Evolutionary conservation across 2,113 vertebrate genomes (phyloP), one percentile per base, ranked within the genome.

Genomic region (Plecotus auritus): DNA sequence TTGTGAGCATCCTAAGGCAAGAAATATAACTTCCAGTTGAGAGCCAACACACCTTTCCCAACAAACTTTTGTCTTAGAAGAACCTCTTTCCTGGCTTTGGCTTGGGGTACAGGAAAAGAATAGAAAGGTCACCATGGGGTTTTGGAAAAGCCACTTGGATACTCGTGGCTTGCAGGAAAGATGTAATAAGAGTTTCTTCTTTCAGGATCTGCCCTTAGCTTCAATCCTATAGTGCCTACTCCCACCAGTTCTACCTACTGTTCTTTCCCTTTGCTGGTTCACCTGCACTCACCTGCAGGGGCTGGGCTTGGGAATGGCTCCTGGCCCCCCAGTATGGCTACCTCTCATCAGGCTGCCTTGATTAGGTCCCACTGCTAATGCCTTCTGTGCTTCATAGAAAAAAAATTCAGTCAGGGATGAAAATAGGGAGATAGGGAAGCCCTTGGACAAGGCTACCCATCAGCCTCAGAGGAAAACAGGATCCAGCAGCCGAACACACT

Each of bases 381-480:
- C 51, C 49, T 91, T 91, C 93, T 94, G 84, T 49, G 51, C 91
- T 96, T 95, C 87, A 76, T 47, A 45, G 82, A 85, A 94, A 86
- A 95, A 85, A 40, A 72, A 87, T 93, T 94, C 84, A 89, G 16
- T 89, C 90, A 64, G 70, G 59, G 70, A 80, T 86, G 95, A 81
- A 74, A 91, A 70, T 92, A 73, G 49, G 20, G 56, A 97, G 47
- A 92, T 10, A 85, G 49, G 85, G 32, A 40, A 91, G 82, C 73
- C 91, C 47, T 94, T 86, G 56, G 59, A 30, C 49, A 96, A 59
- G 61, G 70, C 66, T 96, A 93, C 83, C 88, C 72, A 90, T 93
- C 74, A 92, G 84, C 47, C 72, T 59, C 85, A 96, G 90, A 96
- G 59, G 81, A 90, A 97, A 97, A 93, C 88, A 97, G 90, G 85